Conservation (phyloP, 2,113 vertebrate species). For the Monopterus albus region DNA sequence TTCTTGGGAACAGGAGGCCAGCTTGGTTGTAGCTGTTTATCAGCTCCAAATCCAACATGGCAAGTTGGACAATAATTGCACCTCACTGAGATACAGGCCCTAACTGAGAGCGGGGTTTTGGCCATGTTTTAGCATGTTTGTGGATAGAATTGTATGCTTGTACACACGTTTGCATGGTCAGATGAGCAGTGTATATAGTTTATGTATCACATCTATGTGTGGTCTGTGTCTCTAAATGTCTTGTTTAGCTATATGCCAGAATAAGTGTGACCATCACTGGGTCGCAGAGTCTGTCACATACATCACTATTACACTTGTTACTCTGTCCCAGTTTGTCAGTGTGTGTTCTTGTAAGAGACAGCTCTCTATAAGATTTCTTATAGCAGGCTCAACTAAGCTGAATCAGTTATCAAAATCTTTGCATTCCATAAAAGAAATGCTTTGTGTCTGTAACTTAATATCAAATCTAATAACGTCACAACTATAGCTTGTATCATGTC, state of each 20-base stretch:
- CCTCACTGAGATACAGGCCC: constrained; percentile 63
- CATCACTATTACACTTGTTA: constrained; percentile 41
- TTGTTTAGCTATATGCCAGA: constrained; percentile 56
- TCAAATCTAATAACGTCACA: constrained; percentile 19
- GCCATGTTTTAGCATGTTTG: constrained; percentile 27
- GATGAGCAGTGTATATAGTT: constrained; percentile 41
- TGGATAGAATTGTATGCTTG: background rate
- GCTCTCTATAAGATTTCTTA: constrained; percentile 3
- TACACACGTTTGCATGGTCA: constrained; percentile 34
- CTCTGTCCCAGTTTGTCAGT: constrained; percentile 34
- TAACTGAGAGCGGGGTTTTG: constrained; percentile 66
- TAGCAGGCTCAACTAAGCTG: background rate
- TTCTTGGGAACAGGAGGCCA: constrained; percentile 55
- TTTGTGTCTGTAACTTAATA: constrained; percentile 6
- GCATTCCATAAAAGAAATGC: constrained; percentile 7
- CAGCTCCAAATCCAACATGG: constrained; percentile 61
- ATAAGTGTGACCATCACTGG: constrained; percentile 68
- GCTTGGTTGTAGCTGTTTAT: constrained; percentile 57
- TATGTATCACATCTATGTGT: constrained; percentile 59
- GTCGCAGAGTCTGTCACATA: constrained; percentile 66
- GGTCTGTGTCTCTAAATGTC: constrained; percentile 55
- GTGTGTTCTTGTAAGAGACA: constrained; percentile 39
- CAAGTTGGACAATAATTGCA: constrained; percentile 67
- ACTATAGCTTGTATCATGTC: constrained; percentile 23
- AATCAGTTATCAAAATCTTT: constrained; percentile 15